phyloP scores from a whole-genome alignment of 2,797 vertebrate species.

The Huso huso region DNA sequence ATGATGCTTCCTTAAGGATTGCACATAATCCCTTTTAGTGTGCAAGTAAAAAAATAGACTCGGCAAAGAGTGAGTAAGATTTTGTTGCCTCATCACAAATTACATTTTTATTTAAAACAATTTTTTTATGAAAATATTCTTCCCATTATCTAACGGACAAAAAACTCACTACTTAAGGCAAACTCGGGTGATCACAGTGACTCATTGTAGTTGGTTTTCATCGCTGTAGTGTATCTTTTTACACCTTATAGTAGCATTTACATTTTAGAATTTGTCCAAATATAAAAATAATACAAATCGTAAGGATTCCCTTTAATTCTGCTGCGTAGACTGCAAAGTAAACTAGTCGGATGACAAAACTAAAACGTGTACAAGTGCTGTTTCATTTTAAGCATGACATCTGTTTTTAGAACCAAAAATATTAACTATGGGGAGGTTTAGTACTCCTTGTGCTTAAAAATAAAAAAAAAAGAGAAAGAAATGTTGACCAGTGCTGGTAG shows the following conservation, averaged over 20 bases:
- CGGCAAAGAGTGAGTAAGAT: constrained; percentile 44
- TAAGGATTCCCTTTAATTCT: neutral
- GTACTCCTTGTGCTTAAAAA: constrained; percentile 29
- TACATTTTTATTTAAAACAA: constrained; percentile 32
- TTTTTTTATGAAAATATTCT: constrained; percentile 55
- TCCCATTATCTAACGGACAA: constrained; percentile 51
- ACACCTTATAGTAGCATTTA: constrained; percentile 45
- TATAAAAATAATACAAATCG: constrained; percentile 11
- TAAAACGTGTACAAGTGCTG: neutral
- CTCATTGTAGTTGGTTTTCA: constrained; percentile 44
- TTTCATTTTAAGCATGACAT: neutral
- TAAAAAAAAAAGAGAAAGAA: constrained; percentile 4
- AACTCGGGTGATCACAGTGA: constrained; percentile 80
- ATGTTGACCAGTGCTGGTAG: constrained; percentile 7
- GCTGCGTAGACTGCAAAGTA: neutral
- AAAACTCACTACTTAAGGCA: constrained; percentile 71
- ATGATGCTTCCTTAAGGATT: constrained; percentile 23
- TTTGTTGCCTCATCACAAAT: no score
- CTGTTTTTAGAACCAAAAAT: constrained; percentile 31
- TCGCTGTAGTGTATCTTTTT: constrained; percentile 37
- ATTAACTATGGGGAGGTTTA: constrained; percentile 57
- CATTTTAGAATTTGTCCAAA: constrained; percentile 35
- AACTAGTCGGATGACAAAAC: neutral
- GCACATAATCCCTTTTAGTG: constrained; percentile 34
- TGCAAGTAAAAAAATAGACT: constrained; percentile 34